These are phyloP conservation scores for Catocala sponsa DNA, from an alignment of 2,888 invertebrate species.

Conservation along the genomic window DNA sequence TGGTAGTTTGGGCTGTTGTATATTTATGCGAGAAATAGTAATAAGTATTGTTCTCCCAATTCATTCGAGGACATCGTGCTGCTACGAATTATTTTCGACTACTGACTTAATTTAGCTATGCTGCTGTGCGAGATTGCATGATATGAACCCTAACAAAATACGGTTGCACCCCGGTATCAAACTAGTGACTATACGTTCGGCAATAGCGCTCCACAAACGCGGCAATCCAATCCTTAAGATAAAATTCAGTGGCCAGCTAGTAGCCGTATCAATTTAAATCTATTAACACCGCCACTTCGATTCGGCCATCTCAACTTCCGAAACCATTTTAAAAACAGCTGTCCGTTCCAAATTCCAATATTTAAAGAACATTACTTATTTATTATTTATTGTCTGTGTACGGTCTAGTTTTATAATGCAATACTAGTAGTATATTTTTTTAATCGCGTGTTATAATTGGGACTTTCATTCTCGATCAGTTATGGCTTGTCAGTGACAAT, in stretches of 20 bases:
- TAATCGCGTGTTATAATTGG: conserved; percentile 37
- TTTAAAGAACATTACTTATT: conserved; percentile 3
- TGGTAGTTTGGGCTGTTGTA: too few relatives aligned
- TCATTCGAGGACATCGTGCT: too few relatives aligned
- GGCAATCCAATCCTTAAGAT: conserved; percentile 9
- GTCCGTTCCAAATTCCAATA: background rate
- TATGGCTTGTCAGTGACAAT: conserved; percentile 42
- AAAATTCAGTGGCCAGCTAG: conserved; percentile 23
- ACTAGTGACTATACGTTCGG: too few relatives aligned
- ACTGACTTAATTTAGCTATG: too few relatives aligned
- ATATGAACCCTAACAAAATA: too few relatives aligned
- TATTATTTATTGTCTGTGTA: conserved; percentile 16
- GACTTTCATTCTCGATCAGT: conserved; percentile 48
- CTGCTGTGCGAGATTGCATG: too few relatives aligned
- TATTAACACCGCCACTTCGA: conserved; percentile 36
- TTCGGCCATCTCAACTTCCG: conserved; percentile 23
- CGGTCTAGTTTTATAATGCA: conserved; percentile 27
- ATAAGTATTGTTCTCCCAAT: too few relatives aligned
- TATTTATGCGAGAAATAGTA: too few relatives aligned
- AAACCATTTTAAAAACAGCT: conserved; percentile 42
- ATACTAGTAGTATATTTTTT: conserved; percentile 29
- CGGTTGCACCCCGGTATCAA: too few relatives aligned
- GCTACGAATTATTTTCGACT: too few relatives aligned
- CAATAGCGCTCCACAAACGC: too few relatives aligned
- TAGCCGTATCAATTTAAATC: conserved; percentile 40